Evolutionary conservation across 2,113 vertebrate species (phyloP).

Genomic region (Diphyllodes magnificus): DNA sequence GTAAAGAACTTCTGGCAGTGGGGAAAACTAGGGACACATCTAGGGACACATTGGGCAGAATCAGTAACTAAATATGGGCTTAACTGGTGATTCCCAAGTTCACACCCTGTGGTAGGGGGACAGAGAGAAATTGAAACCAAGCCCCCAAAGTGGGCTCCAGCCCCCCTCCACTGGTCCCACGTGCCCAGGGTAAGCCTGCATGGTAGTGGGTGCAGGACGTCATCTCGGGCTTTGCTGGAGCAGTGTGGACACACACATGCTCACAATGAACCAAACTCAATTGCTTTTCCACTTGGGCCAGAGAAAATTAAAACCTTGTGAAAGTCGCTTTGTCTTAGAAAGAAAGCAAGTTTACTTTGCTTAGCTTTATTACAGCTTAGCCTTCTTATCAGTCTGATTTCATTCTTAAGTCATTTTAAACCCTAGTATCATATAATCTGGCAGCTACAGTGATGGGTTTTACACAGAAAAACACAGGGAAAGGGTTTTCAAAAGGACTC

Average conservation of each 20-base stretch:
- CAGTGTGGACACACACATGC: fast-evolving
- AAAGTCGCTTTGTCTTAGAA: background rate
- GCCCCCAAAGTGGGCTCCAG: background rate
- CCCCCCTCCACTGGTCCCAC: background rate
- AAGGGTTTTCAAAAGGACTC: background rate
- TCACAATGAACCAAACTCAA: background rate
- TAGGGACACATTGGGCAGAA: background rate
- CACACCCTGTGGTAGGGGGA: fast-evolving
- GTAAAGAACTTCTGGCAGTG: background rate
- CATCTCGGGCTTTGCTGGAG: background rate
- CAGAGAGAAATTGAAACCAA: background rate
- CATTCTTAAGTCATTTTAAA: background rate
- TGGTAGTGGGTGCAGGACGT: fast-evolving
- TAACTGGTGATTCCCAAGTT: background rate
- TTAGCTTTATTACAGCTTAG: background rate
- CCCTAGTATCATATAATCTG: background rate
- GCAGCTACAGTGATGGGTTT: background rate
- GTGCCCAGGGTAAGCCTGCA: fast-evolving
- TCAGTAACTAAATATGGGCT: background rate
- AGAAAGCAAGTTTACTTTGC: background rate
- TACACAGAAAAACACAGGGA: background rate
- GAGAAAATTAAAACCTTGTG: conserved; percentile 9
- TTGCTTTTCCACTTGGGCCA: background rate
- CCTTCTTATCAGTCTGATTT: conserved; percentile 10
- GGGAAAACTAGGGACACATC: background rate